A percentile compares a stretch with the other conserved stretches of the same genome.
These are phyloP conservation scores for Myocastor coypus DNA, from an alignment of 2,113 vertebrate genomes.

Conservation along the genomic window DNA sequence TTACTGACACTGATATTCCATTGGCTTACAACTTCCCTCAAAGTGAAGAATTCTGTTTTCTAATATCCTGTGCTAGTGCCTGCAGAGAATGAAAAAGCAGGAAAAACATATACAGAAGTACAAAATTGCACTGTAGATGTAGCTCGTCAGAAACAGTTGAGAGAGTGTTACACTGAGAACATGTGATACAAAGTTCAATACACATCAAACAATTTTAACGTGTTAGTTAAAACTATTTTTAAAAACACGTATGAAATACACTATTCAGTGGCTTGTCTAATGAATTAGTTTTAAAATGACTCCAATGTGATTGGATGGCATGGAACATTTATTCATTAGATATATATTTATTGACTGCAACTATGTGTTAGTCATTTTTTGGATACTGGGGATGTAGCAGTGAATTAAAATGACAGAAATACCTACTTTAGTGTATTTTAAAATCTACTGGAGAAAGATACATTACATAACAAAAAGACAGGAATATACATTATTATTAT, in stretches of 20 bases:
- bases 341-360: neutral
- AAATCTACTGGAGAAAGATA: neutral
- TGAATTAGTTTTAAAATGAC: neutral
- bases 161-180: fast-evolving
- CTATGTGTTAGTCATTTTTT: neutral
- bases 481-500: neutral
- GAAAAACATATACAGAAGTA: neutral
- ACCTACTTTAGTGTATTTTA: neutral
- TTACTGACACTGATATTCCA: neutral
- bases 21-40: neutral
- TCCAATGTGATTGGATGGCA: neutral
- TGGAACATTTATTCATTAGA: neutral
- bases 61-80: neutral
- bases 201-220: neutral
- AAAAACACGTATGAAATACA: neutral
- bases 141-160: neutral
- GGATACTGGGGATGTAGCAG: neutral
- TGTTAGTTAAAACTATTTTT: neutral
- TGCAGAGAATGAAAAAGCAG: neutral
- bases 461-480: neutral
- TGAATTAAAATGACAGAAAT: neutral
- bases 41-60: neutral
- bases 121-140: neutral
- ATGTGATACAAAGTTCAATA: neutral
- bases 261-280: neutral